These are phyloP conservation scores for Epinotia demarniana DNA, from an alignment of 2,888 invertebrate species.

Conservation along the genomic window DNA sequence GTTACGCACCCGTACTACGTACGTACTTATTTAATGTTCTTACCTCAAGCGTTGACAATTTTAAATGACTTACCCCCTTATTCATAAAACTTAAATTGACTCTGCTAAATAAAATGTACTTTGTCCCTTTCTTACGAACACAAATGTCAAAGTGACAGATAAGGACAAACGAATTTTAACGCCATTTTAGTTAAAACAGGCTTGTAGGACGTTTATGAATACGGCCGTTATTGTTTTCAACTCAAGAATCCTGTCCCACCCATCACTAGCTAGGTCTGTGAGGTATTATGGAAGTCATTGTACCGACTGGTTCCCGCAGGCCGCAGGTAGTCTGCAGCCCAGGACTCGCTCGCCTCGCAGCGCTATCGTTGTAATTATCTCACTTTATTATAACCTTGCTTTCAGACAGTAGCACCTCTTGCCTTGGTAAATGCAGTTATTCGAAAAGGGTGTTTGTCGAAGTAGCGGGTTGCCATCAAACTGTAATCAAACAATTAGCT, in stretches of 20 bases:
- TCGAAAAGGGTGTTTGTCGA: constrained; percentile 1
- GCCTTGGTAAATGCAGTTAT: neutral
- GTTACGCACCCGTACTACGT: too few species aligned
- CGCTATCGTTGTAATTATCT: constrained; percentile 23
- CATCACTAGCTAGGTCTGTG: constrained; percentile 17
- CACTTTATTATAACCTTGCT: constrained; percentile 8
- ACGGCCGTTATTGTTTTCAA: too few species aligned
- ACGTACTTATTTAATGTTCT: too few species aligned
- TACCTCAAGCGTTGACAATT: too few species aligned
- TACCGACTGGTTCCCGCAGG: constrained; percentile 21
- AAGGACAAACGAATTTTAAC: too few species aligned
- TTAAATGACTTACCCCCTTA: neutral
- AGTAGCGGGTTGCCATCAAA: neutral
- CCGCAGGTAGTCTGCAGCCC: constrained; percentile 20
- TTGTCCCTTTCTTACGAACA: too few species aligned
- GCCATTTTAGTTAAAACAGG: too few species aligned
- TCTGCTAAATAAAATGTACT: too few species aligned
- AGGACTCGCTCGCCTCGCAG: constrained; percentile 18
- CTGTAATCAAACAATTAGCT: neutral
- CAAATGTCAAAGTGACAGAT: too few species aligned
- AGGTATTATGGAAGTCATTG: constrained; percentile 35
- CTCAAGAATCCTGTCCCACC: neutral
- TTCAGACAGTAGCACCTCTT: constrained; percentile 23
- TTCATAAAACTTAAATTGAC: too few species aligned
- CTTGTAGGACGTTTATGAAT: too few species aligned